Percentiles rank a stretch among this genome's conserved stretches.
Conservation (phyloP, 2,113 vertebrate genomes). For the Bos indicus region DNA sequence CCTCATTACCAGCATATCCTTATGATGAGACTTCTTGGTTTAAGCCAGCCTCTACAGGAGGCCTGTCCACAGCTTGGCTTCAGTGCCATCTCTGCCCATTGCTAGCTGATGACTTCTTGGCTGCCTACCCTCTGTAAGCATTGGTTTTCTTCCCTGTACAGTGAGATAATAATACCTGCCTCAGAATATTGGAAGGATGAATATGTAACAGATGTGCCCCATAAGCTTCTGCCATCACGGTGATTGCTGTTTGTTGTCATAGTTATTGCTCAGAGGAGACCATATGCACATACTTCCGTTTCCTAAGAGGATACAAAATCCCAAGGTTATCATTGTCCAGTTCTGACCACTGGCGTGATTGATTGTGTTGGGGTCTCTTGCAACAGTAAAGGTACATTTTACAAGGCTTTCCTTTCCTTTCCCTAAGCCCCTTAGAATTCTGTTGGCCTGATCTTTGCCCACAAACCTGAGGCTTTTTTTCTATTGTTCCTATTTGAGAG, state of each 20-base stretch:
- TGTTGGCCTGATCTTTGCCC: not conserved
- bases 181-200: not conserved
- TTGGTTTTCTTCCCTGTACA: not conserved
- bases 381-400: not conserved
- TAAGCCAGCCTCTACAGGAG: accelerated
- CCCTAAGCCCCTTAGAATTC: not conserved
- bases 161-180: not conserved
- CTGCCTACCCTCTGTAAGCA: not conserved
- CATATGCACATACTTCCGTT: not conserved
- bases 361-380: not conserved
- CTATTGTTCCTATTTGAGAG: not conserved
- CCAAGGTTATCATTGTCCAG: not conserved
- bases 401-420: not conserved
- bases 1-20: not conserved
- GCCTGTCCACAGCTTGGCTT: not conserved
- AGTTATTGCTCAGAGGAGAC: not conserved
- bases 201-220: not conserved
- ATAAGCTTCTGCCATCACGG: not conserved
- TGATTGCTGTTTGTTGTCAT: not conserved
- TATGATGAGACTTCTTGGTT: not conserved
- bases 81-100: not conserved
- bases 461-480: not conserved
- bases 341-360: not conserved
- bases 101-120: not conserved
- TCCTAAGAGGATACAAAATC: not conserved